Base-by-base conservation (phyloP, 2,888 invertebrate species). In the Pocota personata region DNA sequence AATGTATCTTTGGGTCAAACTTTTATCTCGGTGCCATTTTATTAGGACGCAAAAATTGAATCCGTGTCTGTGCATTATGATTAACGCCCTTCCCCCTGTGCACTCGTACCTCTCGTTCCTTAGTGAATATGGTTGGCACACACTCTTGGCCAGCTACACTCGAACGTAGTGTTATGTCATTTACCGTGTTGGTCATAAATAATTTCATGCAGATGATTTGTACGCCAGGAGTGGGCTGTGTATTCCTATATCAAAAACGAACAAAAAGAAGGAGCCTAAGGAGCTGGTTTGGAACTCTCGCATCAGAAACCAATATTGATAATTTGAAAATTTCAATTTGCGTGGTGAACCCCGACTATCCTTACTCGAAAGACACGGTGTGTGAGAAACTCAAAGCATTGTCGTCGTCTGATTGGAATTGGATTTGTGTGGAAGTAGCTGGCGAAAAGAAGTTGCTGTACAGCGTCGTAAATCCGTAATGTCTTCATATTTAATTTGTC, bases 401-500 rank as follows among this genome's bases (percentile, higher is more conserved):
- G 46, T 67, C 37, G 37, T 57, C 35, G 55, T 46, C 30, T 58
- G 67, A 64, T 77, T 77, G 82, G 46, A 69, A 67, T 73, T 72
- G 58, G 43, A 75, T 72, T 66, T 72, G 66, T 69, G 55, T 35
- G 16, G 19, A 7, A 21, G 16, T 37, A 19, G 57, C 24, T 55
- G 60, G 55, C 48, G 24, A 55, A 60, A 50, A 62, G 58, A 24
- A 64, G 64, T 62, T 35, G 21, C 40, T 46, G 57, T n/a, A 35
- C 86, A 76, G 43, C 84, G 87, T 88, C 88, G 88, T 89, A 89
- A 89, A 89, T 89, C 87, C 88, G 82, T 89, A 89, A 89, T 89
- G 89, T 89, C 89, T 89, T 89, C 88, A 89, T 89, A 89, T 89
- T 89, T 88, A 89, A 89, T 89, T 89, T 89, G 89, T 89, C 89